A percentile compares a stretch with the other conserved stretches of the same genome.
phyloP scores from a whole-genome alignment of 2,797 vertebrate species.

The Xiphophorus birchmanni region DNA sequence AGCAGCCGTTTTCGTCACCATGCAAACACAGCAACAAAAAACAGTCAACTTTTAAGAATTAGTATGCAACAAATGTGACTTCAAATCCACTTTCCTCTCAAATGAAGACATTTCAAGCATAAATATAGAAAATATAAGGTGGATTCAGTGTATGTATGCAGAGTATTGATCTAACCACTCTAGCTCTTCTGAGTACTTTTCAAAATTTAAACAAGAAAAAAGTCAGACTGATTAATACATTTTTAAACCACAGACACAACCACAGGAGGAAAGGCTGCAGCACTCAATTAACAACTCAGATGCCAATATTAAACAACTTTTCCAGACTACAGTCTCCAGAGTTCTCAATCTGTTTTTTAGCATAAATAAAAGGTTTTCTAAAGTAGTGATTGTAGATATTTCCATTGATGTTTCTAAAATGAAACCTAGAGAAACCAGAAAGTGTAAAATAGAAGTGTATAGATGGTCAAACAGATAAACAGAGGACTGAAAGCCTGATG shows the following conservation, averaged over 20 bases:
- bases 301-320: not conserved
- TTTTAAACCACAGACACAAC: not conserved
- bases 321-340: not conserved
- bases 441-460: not conserved
- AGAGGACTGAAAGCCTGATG: not conserved
- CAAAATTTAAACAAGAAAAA: not conserved
- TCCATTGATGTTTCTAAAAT: not conserved
- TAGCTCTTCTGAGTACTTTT: not conserved
- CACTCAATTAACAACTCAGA: not conserved
- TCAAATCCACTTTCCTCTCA: not conserved
- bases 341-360: not conserved
- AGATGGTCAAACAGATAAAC: too few species aligned
- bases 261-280: not conserved
- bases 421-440: not conserved
- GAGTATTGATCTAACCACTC: not conserved
- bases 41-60: not conserved
- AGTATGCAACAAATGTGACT: not conserved
- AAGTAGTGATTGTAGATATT: not conserved
- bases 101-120: not conserved
- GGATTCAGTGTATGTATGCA: not conserved
- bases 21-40: conserved; percentile 3
- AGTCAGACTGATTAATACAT: not conserved
- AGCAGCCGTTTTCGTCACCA: conserved; percentile 1
- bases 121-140: not conserved
- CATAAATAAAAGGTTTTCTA: conserved; percentile 2